phyloP scores from a whole-genome alignment of 2,113 vertebrate genomes.

The Nothoprocta pentlandii region DNA sequence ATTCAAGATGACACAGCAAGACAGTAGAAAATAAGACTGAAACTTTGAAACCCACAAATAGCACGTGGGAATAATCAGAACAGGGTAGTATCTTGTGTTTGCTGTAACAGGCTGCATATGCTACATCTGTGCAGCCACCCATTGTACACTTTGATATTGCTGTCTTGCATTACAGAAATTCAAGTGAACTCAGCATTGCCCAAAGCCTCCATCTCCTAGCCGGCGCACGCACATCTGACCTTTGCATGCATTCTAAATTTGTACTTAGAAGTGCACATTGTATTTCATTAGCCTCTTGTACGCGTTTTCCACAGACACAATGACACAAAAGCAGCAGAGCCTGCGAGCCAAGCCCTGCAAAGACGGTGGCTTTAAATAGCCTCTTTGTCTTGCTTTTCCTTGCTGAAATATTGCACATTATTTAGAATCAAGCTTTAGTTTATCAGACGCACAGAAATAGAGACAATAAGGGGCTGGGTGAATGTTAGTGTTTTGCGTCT shows the following conservation, averaged over 20 bases:
- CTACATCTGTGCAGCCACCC: background rate
- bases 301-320: constrained; percentile 59
- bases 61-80: background rate
- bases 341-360: constrained; percentile 42
- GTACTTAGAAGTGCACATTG: constrained; percentile 43
- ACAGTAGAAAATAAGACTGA: background rate
- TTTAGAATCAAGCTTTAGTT: background rate
- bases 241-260: constrained; percentile 38
- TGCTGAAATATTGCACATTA: constrained; percentile 11
- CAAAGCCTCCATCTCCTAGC: background rate
- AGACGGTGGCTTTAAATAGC: constrained; percentile 67
- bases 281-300: constrained; percentile 3
- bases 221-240: constrained; percentile 1
- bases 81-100: background rate
- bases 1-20: background rate
- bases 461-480: constrained; percentile 52
- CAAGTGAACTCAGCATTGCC: background rate
- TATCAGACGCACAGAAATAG: constrained; percentile 58
- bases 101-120: background rate
- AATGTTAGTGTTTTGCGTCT: background rate
- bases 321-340: constrained; percentile 46
- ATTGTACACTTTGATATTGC: background rate
- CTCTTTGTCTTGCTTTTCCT: constrained; percentile 68
- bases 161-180: background rate
- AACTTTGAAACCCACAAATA: background rate